Conservation (phyloP, 2,888 invertebrate genomes). For the Oxytorus armatus region DNA sequence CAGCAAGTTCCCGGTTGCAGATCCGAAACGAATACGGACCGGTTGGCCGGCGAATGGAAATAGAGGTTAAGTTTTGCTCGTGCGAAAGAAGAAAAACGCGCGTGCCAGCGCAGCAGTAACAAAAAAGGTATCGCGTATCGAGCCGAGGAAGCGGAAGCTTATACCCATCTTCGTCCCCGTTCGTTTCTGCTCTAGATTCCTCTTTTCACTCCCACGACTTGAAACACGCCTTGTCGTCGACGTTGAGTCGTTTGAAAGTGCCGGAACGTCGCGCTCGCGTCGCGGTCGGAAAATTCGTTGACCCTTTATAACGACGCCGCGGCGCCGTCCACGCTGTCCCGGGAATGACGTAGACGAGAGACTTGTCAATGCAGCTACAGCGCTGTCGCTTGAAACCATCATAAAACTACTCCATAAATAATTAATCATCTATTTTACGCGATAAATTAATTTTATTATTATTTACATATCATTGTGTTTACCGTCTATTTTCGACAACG, state of each 20-base stretch:
- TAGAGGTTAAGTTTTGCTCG: neutral
- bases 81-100: neutral
- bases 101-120: conserved; percentile 32
- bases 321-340: conserved; percentile 70
- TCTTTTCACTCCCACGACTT: conserved; percentile 15
- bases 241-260: conserved; percentile 30
- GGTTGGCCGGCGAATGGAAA: neutral
- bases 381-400: conserved; percentile 2
- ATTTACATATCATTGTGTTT: no score
- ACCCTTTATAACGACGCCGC: conserved; percentile 75
- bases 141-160: conserved; percentile 47
- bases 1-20: no score
- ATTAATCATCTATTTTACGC: neutral
- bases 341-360: conserved; percentile 35
- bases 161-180: conserved; percentile 58
- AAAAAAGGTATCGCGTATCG: conserved; percentile 47
- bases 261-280: conserved; percentile 67
- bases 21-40: conserved; percentile 23
- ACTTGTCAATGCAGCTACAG: neutral
- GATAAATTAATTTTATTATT: no score
- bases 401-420: neutral
- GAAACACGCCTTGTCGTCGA: conserved; percentile 27
- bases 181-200: conserved; percentile 68
- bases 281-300: conserved; percentile 74
- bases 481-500: no score